phyloP scores from a whole-genome alignment of 1,140 invertebrate genomes.

The Babylonia areolata region DNA sequence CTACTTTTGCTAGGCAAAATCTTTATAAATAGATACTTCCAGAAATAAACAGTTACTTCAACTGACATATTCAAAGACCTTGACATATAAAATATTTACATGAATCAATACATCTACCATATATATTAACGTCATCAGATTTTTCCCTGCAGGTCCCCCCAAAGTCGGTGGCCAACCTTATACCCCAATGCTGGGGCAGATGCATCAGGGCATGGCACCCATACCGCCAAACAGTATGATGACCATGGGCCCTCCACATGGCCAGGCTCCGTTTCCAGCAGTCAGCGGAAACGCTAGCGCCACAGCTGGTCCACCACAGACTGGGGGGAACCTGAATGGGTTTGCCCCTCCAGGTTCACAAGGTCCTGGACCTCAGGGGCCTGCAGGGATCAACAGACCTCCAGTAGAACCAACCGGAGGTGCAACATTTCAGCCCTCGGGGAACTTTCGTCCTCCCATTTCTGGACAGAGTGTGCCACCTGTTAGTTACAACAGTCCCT shows the following conservation, averaged over 20 bases:
- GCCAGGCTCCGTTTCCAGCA: neutral
- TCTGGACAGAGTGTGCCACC: slow-evolving; percentile 33
- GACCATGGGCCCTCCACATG: neutral
- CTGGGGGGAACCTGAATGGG: slow-evolving; percentile 32
- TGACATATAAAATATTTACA: no score
- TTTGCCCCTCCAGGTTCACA: slow-evolving; percentile 7
- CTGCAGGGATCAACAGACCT: slow-evolving; percentile 12
- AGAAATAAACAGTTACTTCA: no score
- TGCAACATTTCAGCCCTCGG: neutral
- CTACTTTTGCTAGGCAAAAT: no score
- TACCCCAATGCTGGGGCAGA: neutral
- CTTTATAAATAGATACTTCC: no score
- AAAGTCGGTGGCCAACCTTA: slow-evolving; percentile 11
- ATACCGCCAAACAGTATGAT: neutral
- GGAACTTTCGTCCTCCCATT: slow-evolving; percentile 16
- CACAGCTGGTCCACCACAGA: neutral
- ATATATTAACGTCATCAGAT: neutral
- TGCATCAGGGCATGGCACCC: neutral
- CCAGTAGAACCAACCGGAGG: neutral
- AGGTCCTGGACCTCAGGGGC: neutral
- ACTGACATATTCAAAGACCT: no score
- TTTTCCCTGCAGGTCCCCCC: neutral
- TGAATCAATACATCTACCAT: no score
- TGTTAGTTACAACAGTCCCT: neutral
- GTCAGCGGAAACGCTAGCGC: no score